Conservation (phyloP, 2,797 vertebrate species). For the Malacoctenus gilli region DNA sequence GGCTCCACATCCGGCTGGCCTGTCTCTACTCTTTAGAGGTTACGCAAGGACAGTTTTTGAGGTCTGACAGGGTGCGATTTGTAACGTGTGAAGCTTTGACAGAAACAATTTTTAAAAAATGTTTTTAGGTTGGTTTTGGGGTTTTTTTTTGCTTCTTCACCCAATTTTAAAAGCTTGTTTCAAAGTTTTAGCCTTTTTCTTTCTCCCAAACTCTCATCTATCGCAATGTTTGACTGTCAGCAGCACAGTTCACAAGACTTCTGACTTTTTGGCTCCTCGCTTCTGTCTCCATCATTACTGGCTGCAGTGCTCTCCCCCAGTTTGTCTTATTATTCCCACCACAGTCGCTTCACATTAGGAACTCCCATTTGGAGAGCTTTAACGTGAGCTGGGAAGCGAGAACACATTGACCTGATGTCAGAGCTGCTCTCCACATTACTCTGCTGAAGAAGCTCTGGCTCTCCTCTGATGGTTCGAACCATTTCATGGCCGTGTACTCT, state of each 20-base stretch:
- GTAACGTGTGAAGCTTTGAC: no score
- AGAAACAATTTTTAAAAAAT: no score
- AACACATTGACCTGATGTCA: not conserved
- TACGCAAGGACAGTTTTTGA: not conserved
- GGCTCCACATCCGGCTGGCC: constrained; percentile 19
- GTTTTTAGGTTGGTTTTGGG: no score
- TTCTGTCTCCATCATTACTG: constrained; percentile 14
- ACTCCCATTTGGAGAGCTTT: constrained; percentile 13
- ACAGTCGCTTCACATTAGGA: constrained; percentile 16
- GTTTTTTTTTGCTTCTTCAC: not conserved
- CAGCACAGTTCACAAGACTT: constrained; percentile 29
- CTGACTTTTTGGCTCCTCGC: constrained; percentile 29
- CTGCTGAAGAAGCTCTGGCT: not conserved
- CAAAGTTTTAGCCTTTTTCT: constrained; percentile 20
- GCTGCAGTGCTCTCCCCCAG: constrained; percentile 16
- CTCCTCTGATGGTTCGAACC: constrained; percentile 1
- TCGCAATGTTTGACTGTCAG: constrained; percentile 24
- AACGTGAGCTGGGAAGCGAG: constrained; percentile 10
- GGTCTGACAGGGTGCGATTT: not conserved
- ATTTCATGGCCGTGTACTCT: not conserved
- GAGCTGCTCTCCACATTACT: not conserved
- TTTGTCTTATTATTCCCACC: constrained; percentile 15
- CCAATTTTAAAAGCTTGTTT: constrained; percentile 9
- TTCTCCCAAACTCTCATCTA: constrained; percentile 40
- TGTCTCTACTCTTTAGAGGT: constrained; percentile 8